Conservation (phyloP, 1,140 invertebrate species). For the Drosophila nasuta region DNA sequence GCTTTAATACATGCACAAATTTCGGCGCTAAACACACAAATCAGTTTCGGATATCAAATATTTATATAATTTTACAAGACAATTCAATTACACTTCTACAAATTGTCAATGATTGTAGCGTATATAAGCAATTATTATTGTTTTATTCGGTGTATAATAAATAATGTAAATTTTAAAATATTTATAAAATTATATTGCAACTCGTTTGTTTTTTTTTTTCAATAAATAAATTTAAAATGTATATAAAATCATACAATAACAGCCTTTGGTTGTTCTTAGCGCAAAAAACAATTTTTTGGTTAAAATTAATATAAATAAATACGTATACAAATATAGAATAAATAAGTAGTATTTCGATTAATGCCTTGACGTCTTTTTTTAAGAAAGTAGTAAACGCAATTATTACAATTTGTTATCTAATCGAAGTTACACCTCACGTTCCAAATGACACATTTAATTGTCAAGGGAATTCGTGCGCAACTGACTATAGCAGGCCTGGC, state of each 20-base stretch:
- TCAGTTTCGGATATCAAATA: constrained; percentile 36
- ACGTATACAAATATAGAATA: constrained; percentile 37
- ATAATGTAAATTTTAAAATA: constrained; percentile 59
- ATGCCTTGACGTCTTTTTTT: constrained; percentile 55
- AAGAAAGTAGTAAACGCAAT: constrained; percentile 38
- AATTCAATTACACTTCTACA: constrained; percentile 54
- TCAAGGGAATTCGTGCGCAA: constrained; percentile 73
- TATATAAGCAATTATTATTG: constrained; percentile 59
- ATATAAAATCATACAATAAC: constrained; percentile 75
- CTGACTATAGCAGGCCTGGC: constrained; percentile 91
- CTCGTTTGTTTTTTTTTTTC: constrained; percentile 36
- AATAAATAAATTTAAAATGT: constrained; percentile 53
- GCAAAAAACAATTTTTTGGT: constrained; percentile 60
- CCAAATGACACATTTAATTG: constrained; percentile 50
- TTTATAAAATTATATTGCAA: constrained; percentile 73
- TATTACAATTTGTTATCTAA: constrained; percentile 22
- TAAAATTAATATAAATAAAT: constrained; percentile 54
- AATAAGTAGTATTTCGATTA: constrained; percentile 50
- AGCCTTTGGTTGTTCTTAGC: constrained; percentile 71
- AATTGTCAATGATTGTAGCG: constrained; percentile 63
- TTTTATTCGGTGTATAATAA: constrained; percentile 61
- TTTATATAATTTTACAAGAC: constrained; percentile 46
- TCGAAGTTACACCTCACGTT: constrained; percentile 15
- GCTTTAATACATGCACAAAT: constrained; percentile 46
- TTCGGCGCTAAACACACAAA: constrained; percentile 40